A percentile compares a stretch with the other conserved stretches of the same genome.
Conservation (phyloP, 1,140 invertebrate genomes). For the Hylyphantes graminicola region DNA sequence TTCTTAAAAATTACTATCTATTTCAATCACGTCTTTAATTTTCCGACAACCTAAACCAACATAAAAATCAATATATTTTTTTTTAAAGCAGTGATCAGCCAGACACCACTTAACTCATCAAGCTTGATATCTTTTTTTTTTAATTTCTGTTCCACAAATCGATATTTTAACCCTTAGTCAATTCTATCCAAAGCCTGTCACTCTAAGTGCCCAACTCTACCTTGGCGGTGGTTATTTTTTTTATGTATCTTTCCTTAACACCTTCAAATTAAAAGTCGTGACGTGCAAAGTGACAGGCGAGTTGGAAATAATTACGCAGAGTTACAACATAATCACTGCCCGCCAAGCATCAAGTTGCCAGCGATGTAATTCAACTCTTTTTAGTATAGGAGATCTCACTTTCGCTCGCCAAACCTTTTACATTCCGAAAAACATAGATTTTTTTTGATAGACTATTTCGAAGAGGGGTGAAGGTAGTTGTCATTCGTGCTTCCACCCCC, state of each 20-base stretch:
- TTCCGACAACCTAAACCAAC: no score
- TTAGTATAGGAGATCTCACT: no score
- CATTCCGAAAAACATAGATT: conserved; percentile 53
- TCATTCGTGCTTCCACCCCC: conserved; percentile 30
- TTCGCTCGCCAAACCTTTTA: conserved; percentile 20
- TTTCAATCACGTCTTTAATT: no score
- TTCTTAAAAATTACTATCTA: no score
- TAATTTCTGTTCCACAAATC: no score
- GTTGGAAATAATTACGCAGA: conserved; percentile 51
- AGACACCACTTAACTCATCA: no score
- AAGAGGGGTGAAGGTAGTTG: conserved; percentile 6
- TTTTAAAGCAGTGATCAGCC: no score
- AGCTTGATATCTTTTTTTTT: no score
- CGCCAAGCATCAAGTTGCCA: conserved; percentile 41
- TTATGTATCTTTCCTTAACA: conserved; percentile 21
- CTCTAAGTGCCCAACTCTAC: no score
- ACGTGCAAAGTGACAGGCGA: conserved; percentile 52
- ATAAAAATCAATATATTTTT: no score
- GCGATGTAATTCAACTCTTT: conserved; percentile 3
- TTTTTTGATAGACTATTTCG: conserved; percentile 39
- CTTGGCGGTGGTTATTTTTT: conserved; percentile 1
- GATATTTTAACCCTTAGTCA: no score
- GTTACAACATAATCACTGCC: conserved; percentile 53
- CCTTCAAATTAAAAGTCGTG: conserved; percentile 56
- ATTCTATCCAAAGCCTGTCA: no score